A percentile compares a stretch with the other conserved stretches of the same genome.
phyloP scores from a whole-genome alignment of 2,797 vertebrate species.

The Vireo griseus region DNA sequence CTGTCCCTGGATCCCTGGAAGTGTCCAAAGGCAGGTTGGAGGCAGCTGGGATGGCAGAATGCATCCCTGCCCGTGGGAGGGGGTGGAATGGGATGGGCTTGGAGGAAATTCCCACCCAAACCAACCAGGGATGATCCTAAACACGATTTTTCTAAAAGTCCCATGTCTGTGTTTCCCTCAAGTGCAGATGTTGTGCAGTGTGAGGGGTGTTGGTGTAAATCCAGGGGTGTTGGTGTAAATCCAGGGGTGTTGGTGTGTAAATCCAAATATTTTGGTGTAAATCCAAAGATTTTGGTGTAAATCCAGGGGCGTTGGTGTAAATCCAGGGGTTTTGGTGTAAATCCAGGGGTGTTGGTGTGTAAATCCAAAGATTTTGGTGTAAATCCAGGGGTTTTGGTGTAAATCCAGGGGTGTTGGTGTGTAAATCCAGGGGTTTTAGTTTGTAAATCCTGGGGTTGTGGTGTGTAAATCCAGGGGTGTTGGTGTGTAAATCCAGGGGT shows the following conservation, averaged over 20 bases:
- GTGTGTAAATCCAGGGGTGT: no score
- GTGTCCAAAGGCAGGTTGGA: neutral
- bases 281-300: neutral
- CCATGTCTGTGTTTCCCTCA: neutral
- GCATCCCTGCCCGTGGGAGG: neutral
- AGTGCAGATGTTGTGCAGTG: fast-evolving
- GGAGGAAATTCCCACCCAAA: neutral
- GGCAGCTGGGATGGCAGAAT: neutral
- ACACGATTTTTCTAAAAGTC: fast-evolving
- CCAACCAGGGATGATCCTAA: neutral
- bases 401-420: neutral
- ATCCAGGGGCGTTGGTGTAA: neutral
- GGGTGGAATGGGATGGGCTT: neutral
- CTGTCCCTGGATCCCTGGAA: neutral
- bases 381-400: neutral
- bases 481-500: no score
- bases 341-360: neutral
- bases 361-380: no score
- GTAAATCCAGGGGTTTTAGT: no score
- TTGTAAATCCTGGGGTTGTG: no score
- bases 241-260: neutral
- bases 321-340: no score
- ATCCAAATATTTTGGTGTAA: no score
- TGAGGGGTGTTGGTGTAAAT: neutral
- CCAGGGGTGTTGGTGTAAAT: no score